Conservation (phyloP, 2,113 vertebrate species). For the Trogon melanurus region DNA sequence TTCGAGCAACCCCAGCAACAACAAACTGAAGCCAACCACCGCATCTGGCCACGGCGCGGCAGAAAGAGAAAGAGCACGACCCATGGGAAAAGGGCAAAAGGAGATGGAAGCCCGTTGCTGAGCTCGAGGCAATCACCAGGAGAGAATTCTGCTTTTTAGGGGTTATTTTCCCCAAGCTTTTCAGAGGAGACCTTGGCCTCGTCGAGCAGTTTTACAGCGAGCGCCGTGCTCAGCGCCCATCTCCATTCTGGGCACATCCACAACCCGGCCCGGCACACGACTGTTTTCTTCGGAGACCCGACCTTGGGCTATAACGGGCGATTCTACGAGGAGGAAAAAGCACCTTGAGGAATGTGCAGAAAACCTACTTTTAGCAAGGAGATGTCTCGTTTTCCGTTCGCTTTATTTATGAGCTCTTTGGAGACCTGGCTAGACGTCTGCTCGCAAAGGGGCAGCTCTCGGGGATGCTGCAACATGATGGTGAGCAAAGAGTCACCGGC, state of each 20-base stretch:
- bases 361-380: neutral
- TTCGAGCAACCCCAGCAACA: neutral
- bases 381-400: neutral
- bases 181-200: neutral
- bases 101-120: neutral
- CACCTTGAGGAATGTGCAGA: neutral
- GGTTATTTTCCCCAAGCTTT: neutral
- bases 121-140: neutral
- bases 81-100: neutral
- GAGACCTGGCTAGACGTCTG: neutral
- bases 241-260: neutral
- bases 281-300: neutral
- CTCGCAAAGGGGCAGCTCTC: neutral
- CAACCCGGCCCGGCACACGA: neutral
- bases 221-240: fast-evolving
- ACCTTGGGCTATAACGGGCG: neutral
- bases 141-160: neutral
- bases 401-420: neutral
- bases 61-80: neutral
- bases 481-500: neutral
- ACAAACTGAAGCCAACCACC: neutral
- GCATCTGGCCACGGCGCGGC: neutral
- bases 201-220: neutral
- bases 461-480: neutral
- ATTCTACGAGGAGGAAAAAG: neutral